Evolutionary conservation across 2,113 vertebrate species (phyloP), one percentile per base, ranked within the genome.

Genomic region (Ceratotherium simum): DNA sequence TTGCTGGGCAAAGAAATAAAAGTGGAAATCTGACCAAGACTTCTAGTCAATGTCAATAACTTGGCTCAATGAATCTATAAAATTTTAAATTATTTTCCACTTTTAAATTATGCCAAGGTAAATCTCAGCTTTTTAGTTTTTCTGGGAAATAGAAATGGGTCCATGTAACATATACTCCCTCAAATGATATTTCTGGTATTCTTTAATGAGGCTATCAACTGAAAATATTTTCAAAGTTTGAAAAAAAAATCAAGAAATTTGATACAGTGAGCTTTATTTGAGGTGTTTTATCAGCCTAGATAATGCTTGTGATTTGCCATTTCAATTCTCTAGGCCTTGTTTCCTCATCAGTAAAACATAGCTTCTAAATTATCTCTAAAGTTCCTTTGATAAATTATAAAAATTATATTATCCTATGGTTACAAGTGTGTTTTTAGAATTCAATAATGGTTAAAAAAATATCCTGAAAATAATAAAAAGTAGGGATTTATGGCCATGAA

Each of bases 71-170:
- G 4, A 95, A 80, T 14, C 33, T 31, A 64, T 48, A 96, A 29
- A 18, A 64, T 87, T 94, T 87, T 25, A 67, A 73, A 69, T 90
- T 88, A 31, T 65, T 97, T 80, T 89, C 85, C 29, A 88, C 10
- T 67, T 93, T 54, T 56, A 67, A 95, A 78, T 85, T 89, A 84
- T 70, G 60, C n/a, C 1, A 46, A 69, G 18, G 36, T 72, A 83
- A 83, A 76, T 60, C 21, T 23, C 31, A 81, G 4, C 10, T 18
- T 73, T 75, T 78, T 33, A 79, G 39, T 4, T 96, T 93, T 93
- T 67, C 14, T 91, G 65, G 39, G 60, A 81, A 87, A 83, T 64
- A 39, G 42, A 94, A 89, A 81, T 36, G 1, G 2, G 39, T 80
- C 29, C 78, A 21, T 11, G 42, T 70, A 94, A 23, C 16, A 73